These are phyloP conservation scores for Latheticus oryzae DNA, from an alignment of 2,888 invertebrate genomes.

Conservation along the genomic window DNA sequence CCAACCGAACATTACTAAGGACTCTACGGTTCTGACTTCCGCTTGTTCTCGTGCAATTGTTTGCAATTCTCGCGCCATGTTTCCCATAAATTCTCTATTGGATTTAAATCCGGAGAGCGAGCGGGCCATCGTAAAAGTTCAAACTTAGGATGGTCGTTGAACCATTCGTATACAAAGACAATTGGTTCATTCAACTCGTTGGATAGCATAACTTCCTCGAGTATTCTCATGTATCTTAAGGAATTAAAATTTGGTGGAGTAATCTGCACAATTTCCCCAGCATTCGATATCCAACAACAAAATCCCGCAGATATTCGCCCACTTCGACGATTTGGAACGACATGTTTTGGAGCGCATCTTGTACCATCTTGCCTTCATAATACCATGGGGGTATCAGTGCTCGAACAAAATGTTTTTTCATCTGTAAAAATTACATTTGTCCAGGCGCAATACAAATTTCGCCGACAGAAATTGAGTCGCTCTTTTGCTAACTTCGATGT, in stretches of 20 bases:
- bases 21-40: not conserved
- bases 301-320: slow-evolving; percentile 3
- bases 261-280: not conserved
- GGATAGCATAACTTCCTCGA: not conserved
- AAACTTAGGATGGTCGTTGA: not conserved
- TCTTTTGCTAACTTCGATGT: not conserved
- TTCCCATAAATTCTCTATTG: not conserved
- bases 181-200: too few relatives aligned
- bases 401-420: not conserved
- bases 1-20: not conserved
- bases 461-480: not conserved
- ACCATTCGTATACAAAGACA: not conserved
- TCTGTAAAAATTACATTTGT: slow-evolving; percentile 4
- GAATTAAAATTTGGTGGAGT: not conserved
- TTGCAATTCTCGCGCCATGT: not conserved
- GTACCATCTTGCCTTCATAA: not conserved
- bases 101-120: not conserved
- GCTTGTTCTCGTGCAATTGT: not conserved
- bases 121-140: slow-evolving; percentile 1
- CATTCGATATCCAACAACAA: not conserved
- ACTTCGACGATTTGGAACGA: not conserved
- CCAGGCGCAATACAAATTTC: slow-evolving; percentile 4
- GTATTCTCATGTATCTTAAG: not conserved
- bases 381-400: not conserved
- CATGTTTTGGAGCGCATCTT: not conserved